phyloP scores from a whole-genome alignment of 2,113 vertebrate species.

The Odocoileus hemionus region DNA sequence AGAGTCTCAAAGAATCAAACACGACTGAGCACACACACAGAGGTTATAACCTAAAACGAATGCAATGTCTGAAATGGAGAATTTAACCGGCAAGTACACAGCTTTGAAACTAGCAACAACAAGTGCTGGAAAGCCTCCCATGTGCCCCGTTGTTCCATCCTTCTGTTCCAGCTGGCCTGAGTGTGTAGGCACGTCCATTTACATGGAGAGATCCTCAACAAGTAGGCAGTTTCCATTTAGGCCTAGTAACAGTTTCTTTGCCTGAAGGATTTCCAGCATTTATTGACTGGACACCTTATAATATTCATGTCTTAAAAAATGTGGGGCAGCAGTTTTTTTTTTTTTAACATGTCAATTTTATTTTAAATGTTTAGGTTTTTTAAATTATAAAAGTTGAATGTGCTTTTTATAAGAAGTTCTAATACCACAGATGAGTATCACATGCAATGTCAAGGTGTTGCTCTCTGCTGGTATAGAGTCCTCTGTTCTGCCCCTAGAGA shows the following conservation, averaged over 20 bases:
- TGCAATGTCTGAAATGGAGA: not conserved
- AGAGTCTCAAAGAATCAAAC: not conserved
- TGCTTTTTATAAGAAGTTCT: not conserved
- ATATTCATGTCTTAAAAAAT: not conserved
- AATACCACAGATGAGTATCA: not conserved
- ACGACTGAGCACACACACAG: not conserved
- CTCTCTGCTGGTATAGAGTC: not conserved
- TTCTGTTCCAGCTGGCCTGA: not conserved
- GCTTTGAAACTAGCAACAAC: not conserved
- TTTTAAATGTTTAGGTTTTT: not conserved
- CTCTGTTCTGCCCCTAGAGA: not conserved
- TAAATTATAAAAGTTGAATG: not conserved
- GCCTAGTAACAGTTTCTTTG: not conserved
- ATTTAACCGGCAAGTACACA: not conserved
- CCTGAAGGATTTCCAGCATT: not conserved
- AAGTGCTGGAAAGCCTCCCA: not conserved
- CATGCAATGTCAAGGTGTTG: not conserved
- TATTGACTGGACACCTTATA: not conserved
- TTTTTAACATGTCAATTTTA: not conserved
- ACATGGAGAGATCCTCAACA: not conserved
- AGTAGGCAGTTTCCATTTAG: not conserved
- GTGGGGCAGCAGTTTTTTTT: not conserved
- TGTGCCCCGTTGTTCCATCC: accelerated
- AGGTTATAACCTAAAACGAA: not conserved
- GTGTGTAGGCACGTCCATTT: not conserved